Conservation (phyloP, 2,113 vertebrate genomes). For the Sorex araneus region DNA sequence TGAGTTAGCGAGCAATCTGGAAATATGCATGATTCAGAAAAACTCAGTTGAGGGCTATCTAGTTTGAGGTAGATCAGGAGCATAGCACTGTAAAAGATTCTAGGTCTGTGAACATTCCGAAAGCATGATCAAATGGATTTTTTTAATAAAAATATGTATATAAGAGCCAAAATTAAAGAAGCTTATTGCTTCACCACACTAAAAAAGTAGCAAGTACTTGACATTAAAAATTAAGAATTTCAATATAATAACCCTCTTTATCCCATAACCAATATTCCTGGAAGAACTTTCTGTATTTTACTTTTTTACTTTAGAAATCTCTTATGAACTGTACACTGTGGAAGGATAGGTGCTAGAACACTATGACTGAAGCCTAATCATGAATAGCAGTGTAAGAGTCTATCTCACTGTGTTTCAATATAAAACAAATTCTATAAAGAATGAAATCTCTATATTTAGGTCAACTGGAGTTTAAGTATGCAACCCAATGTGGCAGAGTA, state of each 20-base stretch:
- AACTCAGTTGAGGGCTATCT: not conserved
- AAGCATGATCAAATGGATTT: not conserved
- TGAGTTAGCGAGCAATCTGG: not conserved
- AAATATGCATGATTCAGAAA: not conserved
- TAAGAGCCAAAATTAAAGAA: not conserved
- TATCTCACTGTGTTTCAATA: too few relatives aligned
- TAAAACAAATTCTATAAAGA: too few relatives aligned
- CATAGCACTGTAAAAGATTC: too few relatives aligned
- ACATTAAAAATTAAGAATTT: slow-evolving; percentile 42
- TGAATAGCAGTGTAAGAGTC: too few relatives aligned
- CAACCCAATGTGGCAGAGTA: not conserved
- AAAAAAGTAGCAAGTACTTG: not conserved
- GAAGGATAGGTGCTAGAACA: too few relatives aligned
- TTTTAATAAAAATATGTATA: not conserved
- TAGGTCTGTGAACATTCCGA: not conserved
- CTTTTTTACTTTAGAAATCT: slow-evolving; percentile 42
- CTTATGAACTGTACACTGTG: not conserved
- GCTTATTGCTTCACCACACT: not conserved
- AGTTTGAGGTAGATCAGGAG: not conserved
- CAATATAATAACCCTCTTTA: not conserved
- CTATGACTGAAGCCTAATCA: too few relatives aligned
- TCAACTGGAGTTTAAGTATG: slow-evolving; percentile 9
- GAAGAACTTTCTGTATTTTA: not conserved
- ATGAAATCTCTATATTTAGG: not conserved
- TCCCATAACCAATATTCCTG: not conserved